These are phyloP conservation scores for Drosophila mercatorum DNA, from an alignment of 2,888 invertebrate genomes.

Conservation along the genomic window DNA sequence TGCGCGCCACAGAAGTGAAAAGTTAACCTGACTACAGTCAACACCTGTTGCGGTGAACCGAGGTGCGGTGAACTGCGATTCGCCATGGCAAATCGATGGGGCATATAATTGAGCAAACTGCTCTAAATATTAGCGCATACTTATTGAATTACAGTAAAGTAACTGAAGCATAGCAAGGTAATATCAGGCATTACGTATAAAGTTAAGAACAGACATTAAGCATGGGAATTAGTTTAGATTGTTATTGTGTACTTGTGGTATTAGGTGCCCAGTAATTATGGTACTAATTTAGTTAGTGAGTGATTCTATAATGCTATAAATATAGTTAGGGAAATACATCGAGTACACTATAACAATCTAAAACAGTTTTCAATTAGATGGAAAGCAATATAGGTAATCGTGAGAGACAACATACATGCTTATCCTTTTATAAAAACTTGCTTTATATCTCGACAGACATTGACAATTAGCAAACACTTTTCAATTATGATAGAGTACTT, in stretches of 20 bases:
- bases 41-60: slow-evolving; percentile 28
- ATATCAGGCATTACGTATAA: neutral
- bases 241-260: neutral
- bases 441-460: neutral
- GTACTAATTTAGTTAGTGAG: neutral
- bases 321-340: neutral
- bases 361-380: neutral
- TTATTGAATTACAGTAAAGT: slow-evolving; percentile 51
- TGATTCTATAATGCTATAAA: neutral
- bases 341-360: neutral
- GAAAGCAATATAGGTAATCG: no score
- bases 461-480: no score
- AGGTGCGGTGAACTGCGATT: slow-evolving; percentile 12
- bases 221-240: slow-evolving; percentile 1
- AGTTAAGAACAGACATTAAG: slow-evolving; percentile 1
- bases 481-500: neutral
- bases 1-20: slow-evolving; percentile 52
- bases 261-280: neutral
- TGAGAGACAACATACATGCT: neutral
- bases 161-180: slow-evolving; percentile 45
- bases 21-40: slow-evolving; percentile 38
- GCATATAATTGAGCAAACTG: slow-evolving; percentile 58
- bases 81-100: slow-evolving; percentile 46
- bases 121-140: slow-evolving; percentile 54
- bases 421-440: neutral